Evolutionary conservation across 2,113 vertebrate species (phyloP).

Genomic region (Pithys albifrons): DNA sequence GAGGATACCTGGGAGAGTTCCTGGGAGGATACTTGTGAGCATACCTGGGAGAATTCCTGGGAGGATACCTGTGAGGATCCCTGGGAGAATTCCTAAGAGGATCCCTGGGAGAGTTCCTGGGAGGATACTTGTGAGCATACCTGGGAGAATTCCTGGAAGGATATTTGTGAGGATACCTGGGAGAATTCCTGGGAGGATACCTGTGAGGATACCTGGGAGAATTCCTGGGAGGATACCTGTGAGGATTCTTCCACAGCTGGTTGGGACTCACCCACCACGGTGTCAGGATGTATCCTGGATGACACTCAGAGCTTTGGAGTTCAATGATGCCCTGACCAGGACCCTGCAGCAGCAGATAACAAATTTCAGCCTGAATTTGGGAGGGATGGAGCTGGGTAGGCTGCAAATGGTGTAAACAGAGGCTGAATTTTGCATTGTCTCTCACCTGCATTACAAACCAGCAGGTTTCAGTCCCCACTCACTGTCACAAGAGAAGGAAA

Average conservation of each 20-base stretch:
- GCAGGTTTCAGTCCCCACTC: neutral
- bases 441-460: neutral
- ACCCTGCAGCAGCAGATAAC: neutral
- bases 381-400: neutral
- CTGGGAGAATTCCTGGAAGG: too few species aligned
- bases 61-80: too few species aligned
- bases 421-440: neutral
- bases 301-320: neutral
- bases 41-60: neutral
- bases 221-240: neutral
- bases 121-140: neutral
- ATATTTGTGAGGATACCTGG: too few species aligned
- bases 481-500: neutral
- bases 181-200: neutral
- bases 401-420: neutral
- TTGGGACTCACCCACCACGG: neutral
- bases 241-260: neutral
- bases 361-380: neutral
- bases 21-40: too few species aligned
- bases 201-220: too few species aligned
- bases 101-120: too few species aligned
- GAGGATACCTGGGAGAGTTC: too few species aligned
- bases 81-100: neutral
- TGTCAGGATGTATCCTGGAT: neutral
- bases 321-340: neutral